These are phyloP conservation scores for Apaloderma vittatum DNA, from an alignment of 2,113 vertebrate species.

Conservation along the genomic window DNA sequence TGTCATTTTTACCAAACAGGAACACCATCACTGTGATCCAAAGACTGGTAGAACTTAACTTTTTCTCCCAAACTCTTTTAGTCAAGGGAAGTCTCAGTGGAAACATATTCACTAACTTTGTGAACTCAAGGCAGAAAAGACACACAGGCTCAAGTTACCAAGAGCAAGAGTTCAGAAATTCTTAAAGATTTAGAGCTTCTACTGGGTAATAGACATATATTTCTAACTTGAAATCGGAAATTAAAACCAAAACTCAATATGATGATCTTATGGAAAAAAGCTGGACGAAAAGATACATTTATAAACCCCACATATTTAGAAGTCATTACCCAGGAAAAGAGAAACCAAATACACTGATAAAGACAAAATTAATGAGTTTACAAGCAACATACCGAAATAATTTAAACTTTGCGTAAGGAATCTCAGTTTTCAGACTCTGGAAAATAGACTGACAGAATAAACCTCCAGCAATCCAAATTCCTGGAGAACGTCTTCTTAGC, in stretches of 20 bases:
- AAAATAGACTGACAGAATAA: slow-evolving; percentile 2
- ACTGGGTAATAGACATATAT: not conserved
- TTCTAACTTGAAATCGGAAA: slow-evolving; percentile 25
- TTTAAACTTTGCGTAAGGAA: not conserved
- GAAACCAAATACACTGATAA: slow-evolving; percentile 53
- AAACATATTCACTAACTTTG: not conserved
- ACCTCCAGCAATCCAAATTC: slow-evolving; percentile 8
- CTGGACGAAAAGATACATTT: slow-evolving; percentile 47
- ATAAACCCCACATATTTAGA: slow-evolving; percentile 16
- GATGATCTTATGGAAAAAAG: slow-evolving; percentile 20
- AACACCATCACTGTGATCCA: not conserved
- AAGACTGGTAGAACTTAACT: not conserved
- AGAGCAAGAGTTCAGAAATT: not conserved
- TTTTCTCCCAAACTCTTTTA: not conserved
- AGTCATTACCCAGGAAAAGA: slow-evolving; percentile 46
- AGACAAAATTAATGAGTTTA: slow-evolving; percentile 47
- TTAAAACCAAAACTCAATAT: slow-evolving; percentile 2
- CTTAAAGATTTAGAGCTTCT: not conserved
- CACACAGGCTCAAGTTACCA: not conserved
- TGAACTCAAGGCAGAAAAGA: not conserved
- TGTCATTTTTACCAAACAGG: not conserved
- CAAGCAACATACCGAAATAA: slow-evolving; percentile 29
- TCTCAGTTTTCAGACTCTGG: slow-evolving; percentile 46
- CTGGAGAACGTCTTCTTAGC: slow-evolving; percentile 26
- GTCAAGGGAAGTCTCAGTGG: not conserved